Base-by-base conservation (phyloP, 2,888 invertebrate species). In the Trachelus iudaicus region DNA sequence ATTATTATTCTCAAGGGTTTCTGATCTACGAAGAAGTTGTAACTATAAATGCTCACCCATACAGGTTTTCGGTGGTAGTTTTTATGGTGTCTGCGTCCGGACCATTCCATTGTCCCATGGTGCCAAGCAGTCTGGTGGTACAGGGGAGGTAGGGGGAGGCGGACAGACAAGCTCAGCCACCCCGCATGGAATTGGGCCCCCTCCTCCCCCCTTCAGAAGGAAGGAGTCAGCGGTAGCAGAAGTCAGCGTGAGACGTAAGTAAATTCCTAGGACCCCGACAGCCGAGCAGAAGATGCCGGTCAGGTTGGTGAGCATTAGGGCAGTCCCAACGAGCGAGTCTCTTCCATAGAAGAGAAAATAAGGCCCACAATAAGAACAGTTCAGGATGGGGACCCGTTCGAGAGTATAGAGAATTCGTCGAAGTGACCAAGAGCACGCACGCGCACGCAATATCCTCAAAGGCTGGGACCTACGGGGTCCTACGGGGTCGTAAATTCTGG, bases 91-190 rank as follows among this genome's bases (percentile, higher is more conserved):
- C 78, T 81, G 56, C 40, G 71, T 40, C 68, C 30, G 37, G 75
- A 71, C 77, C 77, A 69, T 77, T 75, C 79, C 73, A 86, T 87
- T 88, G 87, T 88, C 85, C 81, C 80, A 80, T 77, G 88, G 87
- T 88, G 87, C 87, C 88, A 87, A 86, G 87, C 89, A 87, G 87
- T 88, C 87, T 88, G 87, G 86, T 73, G 69, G 77, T 34, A 68
- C 73, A 35, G 73, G 76, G 69, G 68, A 77, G 68, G n/a, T 74
- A 73, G 75, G 74, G 56, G 77, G 34, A 34, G 80, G 79, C 76
- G 34, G 33, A 40, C 76, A 56, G 77, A 80, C 77, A 76, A 68
- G 73, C n/a, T 23, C 56, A 56, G 56, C 56, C 56, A 56, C 56
- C 56, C 56, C 56, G 56, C 56, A 23, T 56, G 56, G 56, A 23